Base-by-base conservation (phyloP, 2,113 vertebrate genomes). In the Corapipo altera region DNA sequence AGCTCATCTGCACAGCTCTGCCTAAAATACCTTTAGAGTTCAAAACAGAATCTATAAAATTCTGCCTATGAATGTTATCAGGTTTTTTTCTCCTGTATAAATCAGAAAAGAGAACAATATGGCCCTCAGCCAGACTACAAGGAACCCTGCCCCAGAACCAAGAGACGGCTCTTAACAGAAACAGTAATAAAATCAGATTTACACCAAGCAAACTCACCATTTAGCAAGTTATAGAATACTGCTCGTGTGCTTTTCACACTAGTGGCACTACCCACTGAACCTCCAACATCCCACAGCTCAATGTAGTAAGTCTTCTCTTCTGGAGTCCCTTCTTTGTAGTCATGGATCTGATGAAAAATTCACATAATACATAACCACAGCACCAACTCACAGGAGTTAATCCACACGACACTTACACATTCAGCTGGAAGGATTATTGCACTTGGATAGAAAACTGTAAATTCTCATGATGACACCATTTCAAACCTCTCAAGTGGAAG, bases 241-340 rank as follows among this genome's bases (percentile, higher is more conserved):
- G 99, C 98, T 98, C 99, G 98, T 57, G 99, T 99, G 97, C 99
- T 99, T 98, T 99, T 99, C 92, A 99, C 97, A 67, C 99, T 99
- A 97, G 98, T 99, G 91, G 98, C 99, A 92, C 98, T 99, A 89
- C 99, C 99, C 78, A 99, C 98, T 20, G 99, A 99, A 65, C 99
- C 99, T 71, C 99, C 99, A 71, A 99, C 98, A 97, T 99, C 99
- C 99, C 99, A 99, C 51, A 99, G 97, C 96, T 99, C 99, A 97
- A 99, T 99, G 94, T 99, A 99, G 94, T 98, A 99, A 3, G 99
- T 99, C 98, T 99, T 99, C 97, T 99, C 99, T 86, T 99, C 99
- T 21, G 99, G 99, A 12, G 99, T 99, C 81, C 99, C 99, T 95
- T 99, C 99, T 97, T 98, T 99, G 96, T 99, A 99, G 97, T 99